Evolutionary conservation across 2,113 vertebrate species (phyloP).

Genomic region (Hippocampus mohnikei): DNA sequence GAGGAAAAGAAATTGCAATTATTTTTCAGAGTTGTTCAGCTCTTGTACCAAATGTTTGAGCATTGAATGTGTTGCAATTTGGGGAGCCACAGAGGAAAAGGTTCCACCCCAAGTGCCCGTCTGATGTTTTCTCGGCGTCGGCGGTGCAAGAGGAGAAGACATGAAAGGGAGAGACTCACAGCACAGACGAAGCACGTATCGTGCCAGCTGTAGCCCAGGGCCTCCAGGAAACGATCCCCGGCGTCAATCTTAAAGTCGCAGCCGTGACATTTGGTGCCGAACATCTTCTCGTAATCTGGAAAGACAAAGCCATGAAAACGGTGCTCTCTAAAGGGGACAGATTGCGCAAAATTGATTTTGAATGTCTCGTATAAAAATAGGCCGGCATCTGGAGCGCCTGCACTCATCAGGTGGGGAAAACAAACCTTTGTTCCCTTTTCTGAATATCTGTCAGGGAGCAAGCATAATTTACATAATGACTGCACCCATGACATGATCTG

Average conservation of each 20-base stretch:
- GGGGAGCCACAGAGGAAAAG: neutral
- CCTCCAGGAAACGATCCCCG: conserved; percentile 96
- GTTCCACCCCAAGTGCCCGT: neutral
- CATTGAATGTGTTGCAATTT: too few relatives aligned
- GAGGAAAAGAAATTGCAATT: too few relatives aligned
- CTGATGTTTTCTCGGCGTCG: neutral
- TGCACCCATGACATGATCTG: too few relatives aligned
- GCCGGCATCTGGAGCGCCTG: too few relatives aligned
- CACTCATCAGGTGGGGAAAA: too few relatives aligned
- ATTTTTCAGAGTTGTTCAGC: too few relatives aligned
- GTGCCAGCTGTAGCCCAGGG: conserved; percentile 97
- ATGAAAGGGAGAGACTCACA: conserved; percentile 75
- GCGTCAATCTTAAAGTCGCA: conserved; percentile 99
- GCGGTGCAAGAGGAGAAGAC: neutral
- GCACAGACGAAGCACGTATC: conserved; percentile 98
- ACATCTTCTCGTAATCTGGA: conserved; percentile 98
- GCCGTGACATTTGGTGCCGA: conserved; percentile 96
- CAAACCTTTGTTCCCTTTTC: too few relatives aligned
- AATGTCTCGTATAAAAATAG: neutral
- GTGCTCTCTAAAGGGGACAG: neutral
- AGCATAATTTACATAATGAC: too few relatives aligned
- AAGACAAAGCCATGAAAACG: conserved; percentile 5
- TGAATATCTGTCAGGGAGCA: too few relatives aligned
- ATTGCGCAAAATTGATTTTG: neutral
- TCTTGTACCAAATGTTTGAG: too few relatives aligned